Evolutionary conservation across 1,140 invertebrate species (phyloP), one percentile per base, ranked within the genome.

Genomic region (Drosophila santomea): DNA sequence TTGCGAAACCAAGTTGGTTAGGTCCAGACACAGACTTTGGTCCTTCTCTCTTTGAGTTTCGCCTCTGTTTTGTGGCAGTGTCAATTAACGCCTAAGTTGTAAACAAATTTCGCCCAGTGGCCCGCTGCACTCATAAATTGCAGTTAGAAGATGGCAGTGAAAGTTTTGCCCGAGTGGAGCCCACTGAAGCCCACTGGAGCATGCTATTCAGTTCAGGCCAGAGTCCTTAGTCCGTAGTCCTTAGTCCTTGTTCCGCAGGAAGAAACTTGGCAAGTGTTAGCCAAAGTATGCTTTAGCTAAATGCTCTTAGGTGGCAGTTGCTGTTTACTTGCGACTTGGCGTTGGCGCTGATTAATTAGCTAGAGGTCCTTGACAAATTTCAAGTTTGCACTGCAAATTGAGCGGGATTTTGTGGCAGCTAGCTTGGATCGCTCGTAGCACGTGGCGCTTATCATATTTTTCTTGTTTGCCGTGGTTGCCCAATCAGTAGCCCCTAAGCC

Each of bases 81-180:
- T 88, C 83, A 89, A 88, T 88, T 88, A 88, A 83, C 83, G 84
- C 80, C 84, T 77, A 88, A 88, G 84, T 89, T 88, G 84, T 90
- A 90, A 89, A 89, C 84, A 80, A 89, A 89, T 89, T 89, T 83
- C 52, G 72, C 71, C 67, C 67, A 73, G 75, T 88, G 69, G 83
- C 76, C 60, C 79, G 71, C 48, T 89, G 84, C 83, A 83, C 84
- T 88, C 83, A 88, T 88, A 88, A 88, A 88, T 88, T 74, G 84
- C 79, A 88, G 84, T 88, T 88, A 88, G 79, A 64, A 67, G 68
- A 58, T 35, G 56, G 44, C 69, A 76, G 72, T 57, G 73, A 76
- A 76, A 76, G 54, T 76, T 76, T 75, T 75, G 60, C 72, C 52
- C 28, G 7, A 39, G 32, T 32, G 8, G 7, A 43, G 41, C 55